Conservation (phyloP, 2,113 vertebrate genomes). For the Callorhinus ursinus region DNA sequence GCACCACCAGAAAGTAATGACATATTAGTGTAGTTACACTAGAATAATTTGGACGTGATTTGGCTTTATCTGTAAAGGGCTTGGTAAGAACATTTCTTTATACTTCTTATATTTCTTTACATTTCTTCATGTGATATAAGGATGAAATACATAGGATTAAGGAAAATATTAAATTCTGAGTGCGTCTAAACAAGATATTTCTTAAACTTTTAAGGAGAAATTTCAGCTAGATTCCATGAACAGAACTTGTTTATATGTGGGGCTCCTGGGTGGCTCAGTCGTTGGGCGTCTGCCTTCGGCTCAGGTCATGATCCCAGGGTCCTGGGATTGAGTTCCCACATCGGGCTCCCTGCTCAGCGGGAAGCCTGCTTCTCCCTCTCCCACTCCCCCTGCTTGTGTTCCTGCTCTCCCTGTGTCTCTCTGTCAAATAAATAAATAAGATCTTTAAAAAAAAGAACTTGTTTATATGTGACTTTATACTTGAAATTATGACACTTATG, state of each 20-base stretch:
- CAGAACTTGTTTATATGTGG: neutral
- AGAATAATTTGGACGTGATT: neutral
- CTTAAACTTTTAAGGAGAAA: slow-evolving; percentile 9
- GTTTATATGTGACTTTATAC: neutral
- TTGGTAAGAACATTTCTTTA: neutral
- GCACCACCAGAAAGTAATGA: neutral
- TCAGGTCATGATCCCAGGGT: too few species aligned
- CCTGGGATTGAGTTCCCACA: too few species aligned
- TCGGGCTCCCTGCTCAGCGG: too few species aligned
- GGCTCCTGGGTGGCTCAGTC: too few species aligned
- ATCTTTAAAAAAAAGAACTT: too few species aligned
- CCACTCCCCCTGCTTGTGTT: too few species aligned
- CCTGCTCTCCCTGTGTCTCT: too few species aligned
- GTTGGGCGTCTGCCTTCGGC: too few species aligned
- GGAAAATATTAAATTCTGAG: slow-evolving; percentile 23
- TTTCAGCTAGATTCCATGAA: neutral
- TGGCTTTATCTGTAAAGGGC: neutral
- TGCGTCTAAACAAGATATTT: neutral
- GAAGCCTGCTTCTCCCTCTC: too few species aligned
- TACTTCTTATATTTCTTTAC: neutral
- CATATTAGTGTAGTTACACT: neutral
- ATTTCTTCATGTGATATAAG: neutral
- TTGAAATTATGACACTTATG: neutral
- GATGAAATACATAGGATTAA: neutral
- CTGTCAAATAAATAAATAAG: too few species aligned